Conservation (phyloP, 2,113 vertebrate species). For the Pelodiscus sinensis region DNA sequence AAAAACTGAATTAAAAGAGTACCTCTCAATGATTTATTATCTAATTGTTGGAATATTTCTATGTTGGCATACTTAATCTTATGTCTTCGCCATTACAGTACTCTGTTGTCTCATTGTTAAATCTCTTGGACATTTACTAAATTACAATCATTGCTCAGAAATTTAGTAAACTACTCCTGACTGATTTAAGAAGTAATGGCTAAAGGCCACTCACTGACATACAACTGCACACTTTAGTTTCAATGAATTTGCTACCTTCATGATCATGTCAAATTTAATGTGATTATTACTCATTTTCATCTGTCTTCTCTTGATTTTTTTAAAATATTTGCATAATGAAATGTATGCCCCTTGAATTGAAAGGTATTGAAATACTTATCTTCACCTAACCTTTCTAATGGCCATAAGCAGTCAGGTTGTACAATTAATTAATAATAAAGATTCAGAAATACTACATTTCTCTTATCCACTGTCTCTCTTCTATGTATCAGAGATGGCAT, state of each 20-base stretch:
- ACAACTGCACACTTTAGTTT: neutral
- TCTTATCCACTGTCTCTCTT: neutral
- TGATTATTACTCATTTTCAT: neutral
- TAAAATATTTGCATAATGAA: neutral
- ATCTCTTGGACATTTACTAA: constrained; percentile 4
- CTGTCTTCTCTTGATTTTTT: neutral
- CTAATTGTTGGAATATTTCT: neutral
- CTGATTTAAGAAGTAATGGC: constrained; percentile 11
- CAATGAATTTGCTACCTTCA: neutral
- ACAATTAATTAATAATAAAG: neutral
- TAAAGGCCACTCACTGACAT: constrained; percentile 1
- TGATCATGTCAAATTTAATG: neutral
- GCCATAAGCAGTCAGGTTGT: neutral
- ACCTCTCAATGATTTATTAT: neutral
- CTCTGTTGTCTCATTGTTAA: constrained; percentile 32
- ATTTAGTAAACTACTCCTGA: neutral
- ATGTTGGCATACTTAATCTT: neutral
- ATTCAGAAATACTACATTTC: neutral
- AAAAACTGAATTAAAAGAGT: neutral
- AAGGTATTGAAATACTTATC: neutral
- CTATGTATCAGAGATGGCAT: neutral
- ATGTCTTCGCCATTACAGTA: neutral
- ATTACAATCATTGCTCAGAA: neutral
- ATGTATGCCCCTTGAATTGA: neutral
- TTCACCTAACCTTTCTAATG: neutral